A percentile compares a stretch with the other conserved stretches of the same genome.
phyloP scores from a whole-genome alignment of 2,797 vertebrate genomes.

The Eptatretus atami region DNA sequence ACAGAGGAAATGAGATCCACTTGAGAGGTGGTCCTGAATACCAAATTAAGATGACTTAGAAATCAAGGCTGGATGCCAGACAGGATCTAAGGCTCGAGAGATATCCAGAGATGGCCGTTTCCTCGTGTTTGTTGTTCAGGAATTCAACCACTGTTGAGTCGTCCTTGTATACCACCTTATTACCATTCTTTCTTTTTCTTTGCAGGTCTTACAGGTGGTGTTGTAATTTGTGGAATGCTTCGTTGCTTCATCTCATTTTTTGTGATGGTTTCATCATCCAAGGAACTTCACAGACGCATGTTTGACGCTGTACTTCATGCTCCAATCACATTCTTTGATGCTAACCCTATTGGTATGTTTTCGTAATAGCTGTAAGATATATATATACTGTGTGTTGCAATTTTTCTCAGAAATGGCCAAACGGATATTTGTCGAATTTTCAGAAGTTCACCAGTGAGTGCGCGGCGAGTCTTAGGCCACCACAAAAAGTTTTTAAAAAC shows the following conservation, averaged over 20 bases:
- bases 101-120: not conserved
- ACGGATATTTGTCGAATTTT: too few relatives aligned
- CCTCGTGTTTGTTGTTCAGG: constrained; percentile 6
- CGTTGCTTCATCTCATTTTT: constrained; percentile 33
- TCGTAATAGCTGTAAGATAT: not conserved
- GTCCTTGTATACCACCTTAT: too few relatives aligned
- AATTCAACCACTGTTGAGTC: not conserved
- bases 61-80: too few relatives aligned
- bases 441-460: too few relatives aligned
- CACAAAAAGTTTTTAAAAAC: too few relatives aligned
- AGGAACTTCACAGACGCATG: constrained; percentile 37
- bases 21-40: constrained; percentile 10
- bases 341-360: constrained; percentile 28
- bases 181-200: constrained; percentile 6
- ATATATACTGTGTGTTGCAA: too few relatives aligned
- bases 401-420: too few relatives aligned
- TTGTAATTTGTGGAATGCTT: constrained; percentile 31
- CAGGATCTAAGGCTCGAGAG: too few relatives aligned
- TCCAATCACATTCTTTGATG: constrained; percentile 28
- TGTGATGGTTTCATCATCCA: constrained; percentile 31
- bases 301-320: constrained; percentile 25
- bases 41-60: not conserved
- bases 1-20: constrained; percentile 10
- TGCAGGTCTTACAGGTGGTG: constrained; percentile 36
- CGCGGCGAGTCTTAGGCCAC: too few relatives aligned